phyloP scores from a whole-genome alignment of 2,797 vertebrate genomes.

The Sciaenops ocellatus region DNA sequence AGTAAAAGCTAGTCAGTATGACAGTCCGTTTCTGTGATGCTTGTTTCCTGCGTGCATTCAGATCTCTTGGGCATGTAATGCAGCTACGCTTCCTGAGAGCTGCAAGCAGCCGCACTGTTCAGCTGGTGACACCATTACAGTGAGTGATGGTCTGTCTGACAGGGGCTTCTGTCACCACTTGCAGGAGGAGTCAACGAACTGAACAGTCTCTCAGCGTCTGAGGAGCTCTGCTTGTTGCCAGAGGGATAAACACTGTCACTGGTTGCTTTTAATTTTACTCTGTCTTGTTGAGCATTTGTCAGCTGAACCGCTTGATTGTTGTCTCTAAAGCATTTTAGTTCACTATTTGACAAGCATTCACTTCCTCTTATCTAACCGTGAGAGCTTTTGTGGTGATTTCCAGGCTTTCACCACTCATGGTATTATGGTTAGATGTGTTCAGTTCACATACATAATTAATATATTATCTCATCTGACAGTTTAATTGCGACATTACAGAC shows the following conservation, averaged over 20 bases:
- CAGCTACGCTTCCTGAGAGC: constrained; percentile 62
- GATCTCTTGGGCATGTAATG: constrained; percentile 65
- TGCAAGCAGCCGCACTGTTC: constrained; percentile 52
- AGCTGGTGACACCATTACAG: constrained; percentile 69
- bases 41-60: constrained; percentile 58
- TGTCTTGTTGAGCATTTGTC: constrained; percentile 62
- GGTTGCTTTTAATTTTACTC: constrained; percentile 61
- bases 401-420: not conserved
- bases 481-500: constrained; percentile 32
- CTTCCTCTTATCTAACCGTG: constrained; percentile 36
- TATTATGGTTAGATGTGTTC: not conserved
- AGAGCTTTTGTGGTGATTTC: constrained; percentile 1
- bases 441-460: not conserved
- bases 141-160: constrained; percentile 75
- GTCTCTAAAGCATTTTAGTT: constrained; percentile 47
- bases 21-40: constrained; percentile 49
- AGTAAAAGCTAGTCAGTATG: constrained; percentile 45
- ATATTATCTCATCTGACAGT: constrained; percentile 12
- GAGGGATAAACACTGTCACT: constrained; percentile 73
- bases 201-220: constrained; percentile 59
- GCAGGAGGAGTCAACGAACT: constrained; percentile 67
- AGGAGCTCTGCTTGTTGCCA: constrained; percentile 63
- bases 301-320: constrained; percentile 47
- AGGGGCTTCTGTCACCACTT: constrained; percentile 69
- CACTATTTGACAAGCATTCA: constrained; percentile 43